Evolutionary conservation across 2,797 vertebrate species (phyloP).

Genomic region (Iguana delicatissima): DNA sequence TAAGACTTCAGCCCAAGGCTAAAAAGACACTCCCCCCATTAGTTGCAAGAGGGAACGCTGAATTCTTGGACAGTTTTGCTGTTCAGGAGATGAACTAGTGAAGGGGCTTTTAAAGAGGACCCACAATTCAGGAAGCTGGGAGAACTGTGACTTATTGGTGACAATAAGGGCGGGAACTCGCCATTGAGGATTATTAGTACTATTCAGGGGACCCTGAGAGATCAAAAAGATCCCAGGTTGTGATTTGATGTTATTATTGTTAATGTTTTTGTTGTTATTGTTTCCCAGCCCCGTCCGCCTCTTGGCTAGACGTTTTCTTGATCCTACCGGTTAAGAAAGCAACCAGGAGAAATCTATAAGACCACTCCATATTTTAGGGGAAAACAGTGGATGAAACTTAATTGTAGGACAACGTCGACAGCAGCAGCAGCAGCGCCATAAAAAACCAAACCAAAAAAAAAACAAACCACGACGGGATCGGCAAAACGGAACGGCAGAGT

Average conservation of each 20-base stretch:
- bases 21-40: background rate
- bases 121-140: slow-evolving; percentile 54
- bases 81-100: background rate
- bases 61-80: background rate
- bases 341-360: slow-evolving; percentile 48
- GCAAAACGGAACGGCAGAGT: too few species aligned
- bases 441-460: background rate
- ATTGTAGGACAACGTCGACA: background rate
- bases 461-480: too few species aligned
- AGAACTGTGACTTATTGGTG: slow-evolving; percentile 68
- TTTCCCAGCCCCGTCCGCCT: slow-evolving; percentile 62
- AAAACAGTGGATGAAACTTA: background rate
- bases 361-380: background rate
- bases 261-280: background rate
- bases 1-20: background rate
- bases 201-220: slow-evolving; percentile 68
- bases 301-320: slow-evolving; percentile 59
- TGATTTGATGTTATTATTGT: slow-evolving; percentile 55
- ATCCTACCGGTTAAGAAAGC: slow-evolving; percentile 56
- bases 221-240: slow-evolving; percentile 69
- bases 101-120: too few species aligned
- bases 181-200: slow-evolving; percentile 69
- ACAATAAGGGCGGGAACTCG: slow-evolving; percentile 70
- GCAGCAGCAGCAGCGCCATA: background rate
- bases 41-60: background rate